Evolutionary conservation across 2,888 invertebrate species (phyloP), one percentile per base, ranked within the genome.

Genomic region (Aspidiotus rigidus): DNA sequence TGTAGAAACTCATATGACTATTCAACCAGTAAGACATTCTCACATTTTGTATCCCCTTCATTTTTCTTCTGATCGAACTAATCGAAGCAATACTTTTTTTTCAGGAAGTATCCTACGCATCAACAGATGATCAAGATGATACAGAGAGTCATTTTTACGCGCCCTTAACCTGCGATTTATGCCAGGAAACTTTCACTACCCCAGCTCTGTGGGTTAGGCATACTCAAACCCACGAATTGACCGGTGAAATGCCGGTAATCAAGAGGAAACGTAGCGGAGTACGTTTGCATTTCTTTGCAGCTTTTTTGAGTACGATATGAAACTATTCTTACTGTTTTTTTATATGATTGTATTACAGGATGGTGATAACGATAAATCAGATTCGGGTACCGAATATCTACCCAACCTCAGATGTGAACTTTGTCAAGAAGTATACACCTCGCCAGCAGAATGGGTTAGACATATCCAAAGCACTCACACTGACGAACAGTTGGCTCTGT

Each of bases 141-240:
- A 72, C 70, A 0, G 73, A 74, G 39, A 74, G 72, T 62, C 71
- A 72, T 56, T 71, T 73, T 63, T 90, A 88, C 77, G 88, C 89
- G 39, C 88, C 89, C 57, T 79, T 90, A 73, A 85, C 88, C 9
- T 91, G 91, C 78, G 90, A 91, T 78, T 81, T 90, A 77, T 91
- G 91, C 78, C 87, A 89, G 74, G 88, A 89, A 80, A 87, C 88
- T 72, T 91, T 90, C 79, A 86, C 87, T 69, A 83, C 88, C 75
- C 90, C 90, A 70, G 89, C 86, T 15, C 87, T 88, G 70, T 89
- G 90, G 88, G 89, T 91, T 72, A 84, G 87, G 44, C 91, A 91
- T 79, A 87, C 90, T 77, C 87, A 90, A 79, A 84, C 84, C 5
- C 90, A 91, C 62, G 72, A 72, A 71, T 42, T 74, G 13, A 72